A percentile compares a stretch with the other conserved stretches of the same genome.
Evolutionary conservation across 1,140 invertebrate species (phyloP).

Genomic region (Hycleus phaleratus): DNA sequence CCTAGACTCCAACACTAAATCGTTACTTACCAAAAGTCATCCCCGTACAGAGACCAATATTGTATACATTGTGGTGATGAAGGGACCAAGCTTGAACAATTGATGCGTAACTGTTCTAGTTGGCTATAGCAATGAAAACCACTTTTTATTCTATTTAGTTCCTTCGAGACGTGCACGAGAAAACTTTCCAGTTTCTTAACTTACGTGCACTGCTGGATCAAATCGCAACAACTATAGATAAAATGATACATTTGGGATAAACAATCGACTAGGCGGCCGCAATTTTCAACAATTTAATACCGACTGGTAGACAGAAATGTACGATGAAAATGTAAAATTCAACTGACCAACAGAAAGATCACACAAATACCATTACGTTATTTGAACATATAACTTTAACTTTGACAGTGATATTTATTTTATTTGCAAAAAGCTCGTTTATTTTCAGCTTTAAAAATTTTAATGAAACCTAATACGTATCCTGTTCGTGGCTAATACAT

Average conservation of each 20-base stretch:
- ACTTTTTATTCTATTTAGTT: conserved; percentile 13
- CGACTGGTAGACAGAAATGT: too few relatives aligned
- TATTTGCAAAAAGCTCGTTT: too few relatives aligned
- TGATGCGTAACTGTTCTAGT: conserved; percentile 1
- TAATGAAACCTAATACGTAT: too few relatives aligned
- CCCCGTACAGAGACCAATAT: conserved; percentile 2
- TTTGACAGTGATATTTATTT: too few relatives aligned
- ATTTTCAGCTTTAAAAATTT: too few relatives aligned
- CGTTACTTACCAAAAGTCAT: not conserved
- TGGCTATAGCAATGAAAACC: conserved; percentile 12
- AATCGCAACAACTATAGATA: conserved; percentile 10
- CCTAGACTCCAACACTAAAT: not conserved
- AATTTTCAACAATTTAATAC: too few relatives aligned
- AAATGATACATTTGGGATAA: conserved; percentile 7
- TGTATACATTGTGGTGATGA: conserved; percentile 6
- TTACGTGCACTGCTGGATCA: conserved; percentile 8
- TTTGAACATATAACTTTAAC: too few relatives aligned
- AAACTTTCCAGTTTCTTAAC: conserved; percentile 8
- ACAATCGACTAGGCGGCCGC: conserved; percentile 1
- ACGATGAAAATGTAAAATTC: too few relatives aligned
- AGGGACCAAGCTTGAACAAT: not conserved
- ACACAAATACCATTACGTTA: too few relatives aligned
- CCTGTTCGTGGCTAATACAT: too few relatives aligned
- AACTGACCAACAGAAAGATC: too few relatives aligned
- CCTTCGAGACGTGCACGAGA: not conserved